Evolutionary conservation across 2,797 vertebrate species (phyloP).

Genomic region (Aselliscus stoliczkanus): DNA sequence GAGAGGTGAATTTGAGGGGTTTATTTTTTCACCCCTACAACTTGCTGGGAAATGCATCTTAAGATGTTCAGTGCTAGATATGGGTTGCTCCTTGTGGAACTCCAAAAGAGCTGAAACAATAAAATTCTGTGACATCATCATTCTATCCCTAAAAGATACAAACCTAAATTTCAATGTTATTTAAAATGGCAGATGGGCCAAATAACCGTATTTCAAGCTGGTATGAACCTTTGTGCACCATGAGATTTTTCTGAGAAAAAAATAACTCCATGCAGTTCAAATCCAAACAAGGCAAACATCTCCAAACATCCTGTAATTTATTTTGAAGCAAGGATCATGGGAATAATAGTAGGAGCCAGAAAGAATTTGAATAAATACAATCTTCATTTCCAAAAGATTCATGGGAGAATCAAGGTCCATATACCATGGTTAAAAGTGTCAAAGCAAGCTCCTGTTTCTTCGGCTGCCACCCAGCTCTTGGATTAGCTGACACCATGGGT

Average conservation of each 20-base stretch:
- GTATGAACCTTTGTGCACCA: not conserved
- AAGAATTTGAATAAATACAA: not conserved
- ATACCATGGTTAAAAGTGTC: not conserved
- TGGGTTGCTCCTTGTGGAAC: not conserved
- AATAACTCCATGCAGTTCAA: not conserved
- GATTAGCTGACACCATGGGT: too few species aligned
- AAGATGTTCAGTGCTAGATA: not conserved
- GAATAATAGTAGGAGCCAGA: not conserved
- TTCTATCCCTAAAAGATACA: not conserved
- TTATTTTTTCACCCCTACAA: not conserved
- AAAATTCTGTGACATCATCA: not conserved
- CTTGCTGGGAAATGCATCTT: not conserved
- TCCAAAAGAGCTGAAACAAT: not conserved
- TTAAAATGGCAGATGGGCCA: not conserved
- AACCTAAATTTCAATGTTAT: constrained; percentile 16
- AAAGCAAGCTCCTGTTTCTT: not conserved
- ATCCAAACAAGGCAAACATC: constrained; percentile 8
- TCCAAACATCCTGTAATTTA: constrained; percentile 22
- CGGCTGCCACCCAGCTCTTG: too few species aligned
- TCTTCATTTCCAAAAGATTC: not conserved
- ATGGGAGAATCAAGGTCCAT: not conserved
- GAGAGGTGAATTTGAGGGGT: not conserved
- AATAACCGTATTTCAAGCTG: not conserved
- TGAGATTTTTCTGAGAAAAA: constrained; percentile 21
- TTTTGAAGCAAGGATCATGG: not conserved